These are phyloP conservation scores for Gymnocephalus cernua DNA, from an alignment of 2,113 vertebrate genomes.

Conservation along the genomic window DNA sequence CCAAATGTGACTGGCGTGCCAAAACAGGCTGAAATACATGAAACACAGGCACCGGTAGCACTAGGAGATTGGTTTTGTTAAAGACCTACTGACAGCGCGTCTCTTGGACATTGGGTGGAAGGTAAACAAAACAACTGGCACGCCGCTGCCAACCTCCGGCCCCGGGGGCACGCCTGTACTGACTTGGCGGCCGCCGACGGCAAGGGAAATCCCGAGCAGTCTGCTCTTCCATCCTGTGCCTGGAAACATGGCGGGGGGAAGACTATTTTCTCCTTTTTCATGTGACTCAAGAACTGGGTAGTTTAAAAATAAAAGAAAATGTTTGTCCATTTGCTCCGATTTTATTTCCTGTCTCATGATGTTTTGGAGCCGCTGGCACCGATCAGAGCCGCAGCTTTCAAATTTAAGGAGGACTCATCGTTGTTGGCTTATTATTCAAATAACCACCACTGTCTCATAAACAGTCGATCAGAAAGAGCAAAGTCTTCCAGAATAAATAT, in stretches of 20 bases:
- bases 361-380: slow-evolving; percentile 66
- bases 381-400: slow-evolving; percentile 19
- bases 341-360: slow-evolving; percentile 61
- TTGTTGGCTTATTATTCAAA: slow-evolving; percentile 69
- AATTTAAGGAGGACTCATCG: slow-evolving; percentile 50
- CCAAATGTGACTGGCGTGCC: slow-evolving; percentile 59
- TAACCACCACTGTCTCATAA: slow-evolving; percentile 73
- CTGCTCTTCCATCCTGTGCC: slow-evolving; percentile 49
- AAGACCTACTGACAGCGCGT: slow-evolving; percentile 69
- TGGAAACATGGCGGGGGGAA: slow-evolving; percentile 31
- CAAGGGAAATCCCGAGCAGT: slow-evolving; percentile 46
- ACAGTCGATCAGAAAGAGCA: slow-evolving; percentile 69
- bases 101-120: slow-evolving; percentile 71
- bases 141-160: slow-evolving; percentile 52
- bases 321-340: slow-evolving; percentile 35
- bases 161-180: slow-evolving; percentile 51
- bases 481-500: slow-evolving; percentile 71
- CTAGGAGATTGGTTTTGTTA: slow-evolving; percentile 64
- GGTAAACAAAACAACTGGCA: slow-evolving; percentile 73
- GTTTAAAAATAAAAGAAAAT: slow-evolving; percentile 21
- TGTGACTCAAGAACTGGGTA: slow-evolving; percentile 40
- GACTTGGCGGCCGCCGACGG: slow-evolving; percentile 47
- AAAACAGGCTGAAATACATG: slow-evolving; percentile 43
- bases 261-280: slow-evolving; percentile 5
- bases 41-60: slow-evolving; percentile 50